phyloP scores from a whole-genome alignment of 2,888 invertebrate species.

The Halictus quadricinctus region DNA sequence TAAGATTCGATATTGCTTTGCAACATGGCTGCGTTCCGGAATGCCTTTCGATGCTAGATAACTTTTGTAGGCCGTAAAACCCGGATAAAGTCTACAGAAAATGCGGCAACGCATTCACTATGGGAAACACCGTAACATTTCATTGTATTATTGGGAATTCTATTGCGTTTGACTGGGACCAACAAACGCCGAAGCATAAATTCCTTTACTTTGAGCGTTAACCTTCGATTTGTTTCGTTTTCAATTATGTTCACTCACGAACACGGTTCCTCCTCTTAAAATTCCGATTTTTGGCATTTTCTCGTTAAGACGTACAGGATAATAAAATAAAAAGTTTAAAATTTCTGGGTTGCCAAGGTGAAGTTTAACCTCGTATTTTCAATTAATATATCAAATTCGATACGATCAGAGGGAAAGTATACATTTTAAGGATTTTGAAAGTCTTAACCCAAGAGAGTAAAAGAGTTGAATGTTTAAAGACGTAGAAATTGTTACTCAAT shows the following conservation, averaged over 20 bases:
- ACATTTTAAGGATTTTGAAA: background rate
- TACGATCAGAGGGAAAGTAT: background rate
- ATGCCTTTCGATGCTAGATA: conserved; percentile 8
- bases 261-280: no score
- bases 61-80: conserved; percentile 22
- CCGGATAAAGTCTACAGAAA: background rate
- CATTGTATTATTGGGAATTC: background rate
- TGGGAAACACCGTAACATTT: background rate
- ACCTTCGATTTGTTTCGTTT: no score
- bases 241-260: no score
- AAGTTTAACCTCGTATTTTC: no score
- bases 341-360: no score
- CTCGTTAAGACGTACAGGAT: no score
- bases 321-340: no score
- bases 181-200: background rate
- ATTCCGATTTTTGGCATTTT: no score
- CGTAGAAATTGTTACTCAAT: background rate
- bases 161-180: background rate
- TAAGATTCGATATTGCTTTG: conserved; percentile 11
- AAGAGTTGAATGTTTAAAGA: background rate
- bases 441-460: background rate
- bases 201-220: background rate
- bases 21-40: background rate
- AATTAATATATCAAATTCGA: no score
- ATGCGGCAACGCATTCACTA: background rate